Base-by-base conservation (phyloP, 2,797 vertebrate species). In the Gobionotothen gibberifrons region DNA sequence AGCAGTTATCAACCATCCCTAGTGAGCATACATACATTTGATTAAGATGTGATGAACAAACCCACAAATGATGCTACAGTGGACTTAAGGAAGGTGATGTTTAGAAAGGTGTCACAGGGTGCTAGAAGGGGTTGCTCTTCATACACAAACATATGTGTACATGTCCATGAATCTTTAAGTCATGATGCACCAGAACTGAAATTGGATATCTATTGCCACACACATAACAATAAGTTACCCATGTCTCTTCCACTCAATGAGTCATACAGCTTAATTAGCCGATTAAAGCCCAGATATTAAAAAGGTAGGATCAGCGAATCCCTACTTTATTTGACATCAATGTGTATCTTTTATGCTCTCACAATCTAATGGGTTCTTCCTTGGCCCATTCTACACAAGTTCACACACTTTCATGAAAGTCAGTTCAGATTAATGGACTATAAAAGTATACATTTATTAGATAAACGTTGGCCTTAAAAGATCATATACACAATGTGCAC, bases 301-400 rank as follows among this genome's bases (percentile, higher is more conserved):
- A 36, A 36, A 36, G 32, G 32, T 36, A 9, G 7, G 32, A 9
- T 7, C 8, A 7, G 32, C 8, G 32, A 36, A 36, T 36, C 32
- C 32, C 32, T 36, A 36, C 8, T 36, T 15, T 3, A 61, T 78
- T 76, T 69, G 13, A 55, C 21, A 44, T 39, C 78, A 55, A 79
- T 78, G 74, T 51, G 16, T 69, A 69, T 64, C 14, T 40, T 22
- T 5, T 15, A 36, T 8, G 0, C 21, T 54, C 16, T 36, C 32
- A 36, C 36, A 36, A 6, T 36, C 1, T 2, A 36, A 9, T 36
- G 32, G 6, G 32, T 6, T 9, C 26, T 26, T 26, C 32, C 7
- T 36, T 36, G 8, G 32, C 7, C 32, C 32, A 8, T 36, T 8
- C 32, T 36, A 36, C 32, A 7, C 32, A 2, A 9, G 36, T 36